Conservation (phyloP, 2,797 vertebrate genomes). For the Pseudocheirus occidentalis region DNA sequence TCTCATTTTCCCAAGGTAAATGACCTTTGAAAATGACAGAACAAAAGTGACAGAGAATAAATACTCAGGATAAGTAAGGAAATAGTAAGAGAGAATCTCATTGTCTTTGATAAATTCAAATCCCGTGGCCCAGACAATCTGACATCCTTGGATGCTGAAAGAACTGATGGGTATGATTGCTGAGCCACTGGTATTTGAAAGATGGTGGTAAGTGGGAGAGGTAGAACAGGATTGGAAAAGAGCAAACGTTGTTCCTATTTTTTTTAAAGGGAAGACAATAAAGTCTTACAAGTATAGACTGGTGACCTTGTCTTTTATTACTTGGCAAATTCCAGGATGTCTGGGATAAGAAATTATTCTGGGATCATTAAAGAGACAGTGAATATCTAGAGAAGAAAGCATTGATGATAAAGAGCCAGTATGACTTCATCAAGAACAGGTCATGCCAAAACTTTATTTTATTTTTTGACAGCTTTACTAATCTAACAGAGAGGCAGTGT, state of each 20-base stretch:
- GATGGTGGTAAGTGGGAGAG: neutral
- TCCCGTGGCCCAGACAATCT: neutral
- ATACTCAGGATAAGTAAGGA: neutral
- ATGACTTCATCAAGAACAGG: neutral
- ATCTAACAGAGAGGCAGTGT: neutral
- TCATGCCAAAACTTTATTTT: neutral
- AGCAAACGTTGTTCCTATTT: neutral
- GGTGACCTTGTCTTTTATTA: neutral
- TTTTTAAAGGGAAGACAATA: neutral
- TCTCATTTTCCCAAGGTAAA: neutral
- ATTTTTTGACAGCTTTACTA: neutral
- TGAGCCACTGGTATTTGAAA: neutral
- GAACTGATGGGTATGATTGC: neutral
- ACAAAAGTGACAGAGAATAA: neutral
- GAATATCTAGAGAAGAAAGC: neutral
- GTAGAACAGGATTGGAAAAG: neutral
- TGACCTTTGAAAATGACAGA: neutral
- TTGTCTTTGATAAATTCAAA: neutral
- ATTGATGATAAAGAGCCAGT: neutral
- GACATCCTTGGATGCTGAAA: neutral
- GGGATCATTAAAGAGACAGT: neutral
- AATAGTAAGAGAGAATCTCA: neutral
- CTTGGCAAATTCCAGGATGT: neutral
- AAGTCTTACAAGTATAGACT: neutral
- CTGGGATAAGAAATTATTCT: neutral